phyloP scores from a whole-genome alignment of 2,113 vertebrate species.

The Solea solea region DNA sequence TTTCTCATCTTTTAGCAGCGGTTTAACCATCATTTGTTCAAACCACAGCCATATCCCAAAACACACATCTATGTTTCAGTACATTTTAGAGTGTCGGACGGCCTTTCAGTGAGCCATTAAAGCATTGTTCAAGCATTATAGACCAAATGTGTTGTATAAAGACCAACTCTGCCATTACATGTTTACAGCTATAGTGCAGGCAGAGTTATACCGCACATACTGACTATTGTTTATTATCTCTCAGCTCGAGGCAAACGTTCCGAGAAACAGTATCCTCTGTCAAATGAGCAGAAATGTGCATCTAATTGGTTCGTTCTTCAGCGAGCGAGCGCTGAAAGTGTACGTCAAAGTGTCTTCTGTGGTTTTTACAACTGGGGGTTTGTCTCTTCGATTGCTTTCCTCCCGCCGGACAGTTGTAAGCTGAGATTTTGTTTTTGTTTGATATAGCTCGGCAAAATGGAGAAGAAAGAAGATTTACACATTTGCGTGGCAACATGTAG shows the following conservation, averaged over 20 bases:
- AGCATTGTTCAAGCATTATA: no score
- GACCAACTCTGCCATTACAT: neutral
- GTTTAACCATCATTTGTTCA: no score
- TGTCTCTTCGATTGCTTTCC: neutral
- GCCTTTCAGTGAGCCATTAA: no score
- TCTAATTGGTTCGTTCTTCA: neutral
- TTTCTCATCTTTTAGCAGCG: no score
- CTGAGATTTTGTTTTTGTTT: neutral
- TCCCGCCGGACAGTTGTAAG: neutral
- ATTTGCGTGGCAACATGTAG: neutral
- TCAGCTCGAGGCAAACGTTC: neutral
- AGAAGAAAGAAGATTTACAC: no score
- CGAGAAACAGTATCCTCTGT: neutral
- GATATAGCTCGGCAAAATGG: neutral
- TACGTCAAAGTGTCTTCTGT: neutral
- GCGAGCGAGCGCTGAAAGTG: neutral
- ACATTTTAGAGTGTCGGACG: no score
- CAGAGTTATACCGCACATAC: neutral
- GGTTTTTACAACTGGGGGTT: slow-evolving; percentile 1
- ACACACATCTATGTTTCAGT: no score
- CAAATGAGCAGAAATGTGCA: slow-evolving; percentile 10
- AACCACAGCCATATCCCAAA: no score
- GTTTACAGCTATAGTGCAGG: neutral
- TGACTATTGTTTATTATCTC: neutral
- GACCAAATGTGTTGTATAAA: no score